phyloP scores from a whole-genome alignment of 1,140 invertebrate species.

The Stegodyphus mimosarum region DNA sequence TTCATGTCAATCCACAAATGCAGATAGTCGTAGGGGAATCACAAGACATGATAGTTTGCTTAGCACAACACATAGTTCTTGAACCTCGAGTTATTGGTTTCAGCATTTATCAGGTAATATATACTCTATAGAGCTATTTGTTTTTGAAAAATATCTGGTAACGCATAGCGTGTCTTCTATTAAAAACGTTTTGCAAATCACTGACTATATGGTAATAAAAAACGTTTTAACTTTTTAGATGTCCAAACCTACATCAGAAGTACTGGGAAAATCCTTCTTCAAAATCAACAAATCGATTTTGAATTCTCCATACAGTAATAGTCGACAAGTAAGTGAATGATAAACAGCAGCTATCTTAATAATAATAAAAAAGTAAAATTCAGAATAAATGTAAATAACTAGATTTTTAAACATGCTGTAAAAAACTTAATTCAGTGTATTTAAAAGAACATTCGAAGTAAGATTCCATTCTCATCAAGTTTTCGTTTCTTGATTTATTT shows the following conservation, averaged over 20 bases:
- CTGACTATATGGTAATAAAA: background rate
- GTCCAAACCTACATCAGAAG: constrained; percentile 55
- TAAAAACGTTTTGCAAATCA: background rate
- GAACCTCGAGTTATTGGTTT: constrained; percentile 95
- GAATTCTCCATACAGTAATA: constrained; percentile 93
- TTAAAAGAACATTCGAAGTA: too few species aligned
- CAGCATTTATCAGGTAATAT: constrained; percentile 80
- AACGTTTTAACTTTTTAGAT: constrained; percentile 5
- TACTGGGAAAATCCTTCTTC: constrained; percentile 79
- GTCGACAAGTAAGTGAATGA: constrained; percentile 79
- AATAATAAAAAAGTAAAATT: too few species aligned
- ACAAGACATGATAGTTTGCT: constrained; percentile 86
- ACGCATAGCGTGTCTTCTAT: too few species aligned
- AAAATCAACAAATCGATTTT: constrained; percentile 88
- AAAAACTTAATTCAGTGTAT: too few species aligned
- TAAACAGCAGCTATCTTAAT: too few species aligned
- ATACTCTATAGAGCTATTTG: background rate
- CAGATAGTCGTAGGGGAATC: constrained; percentile 80
- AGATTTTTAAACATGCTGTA: too few species aligned
- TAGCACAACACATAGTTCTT: constrained; percentile 91
- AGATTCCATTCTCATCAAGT: too few species aligned
- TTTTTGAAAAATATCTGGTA: background rate
- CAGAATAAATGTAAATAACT: too few species aligned
- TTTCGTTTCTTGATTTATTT: too few species aligned
- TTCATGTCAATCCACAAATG: constrained; percentile 93